Evolutionary conservation across 2,113 vertebrate species (phyloP).

Genomic region (Gobiocypris rarus): DNA sequence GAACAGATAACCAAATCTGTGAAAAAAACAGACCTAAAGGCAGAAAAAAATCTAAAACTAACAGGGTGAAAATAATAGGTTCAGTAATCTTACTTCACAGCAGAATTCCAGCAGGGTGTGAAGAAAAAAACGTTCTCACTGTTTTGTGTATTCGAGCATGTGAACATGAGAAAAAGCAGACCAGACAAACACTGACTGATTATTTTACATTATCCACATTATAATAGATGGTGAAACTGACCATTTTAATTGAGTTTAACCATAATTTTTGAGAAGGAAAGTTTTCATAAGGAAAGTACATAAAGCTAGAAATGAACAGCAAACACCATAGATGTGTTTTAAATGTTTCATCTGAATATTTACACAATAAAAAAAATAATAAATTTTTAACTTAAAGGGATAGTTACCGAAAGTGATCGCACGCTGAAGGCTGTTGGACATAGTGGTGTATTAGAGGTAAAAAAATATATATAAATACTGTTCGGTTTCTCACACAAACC

Average conservation of each 20-base stretch:
- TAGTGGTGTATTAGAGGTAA: too few species aligned
- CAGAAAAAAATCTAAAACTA: slow-evolving; percentile 47
- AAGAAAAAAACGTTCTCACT: slow-evolving; percentile 1
- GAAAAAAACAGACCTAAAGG: slow-evolving; percentile 51
- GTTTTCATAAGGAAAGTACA: not conserved
- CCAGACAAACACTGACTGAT: not conserved
- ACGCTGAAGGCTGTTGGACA: too few species aligned
- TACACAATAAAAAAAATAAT: too few species aligned
- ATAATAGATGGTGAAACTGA: not conserved
- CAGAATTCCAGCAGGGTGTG: slow-evolving; percentile 23
- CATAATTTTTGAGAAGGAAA: not conserved
- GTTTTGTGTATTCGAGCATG: slow-evolving; percentile 7
- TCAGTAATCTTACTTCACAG: slow-evolving; percentile 46
- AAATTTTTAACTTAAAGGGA: too few species aligned
- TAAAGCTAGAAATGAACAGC: too few species aligned
- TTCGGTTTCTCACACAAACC: too few species aligned
- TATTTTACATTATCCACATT: not conserved
- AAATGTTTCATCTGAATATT: too few species aligned
- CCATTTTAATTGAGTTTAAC: not conserved
- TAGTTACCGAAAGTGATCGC: too few species aligned
- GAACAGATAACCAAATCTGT: slow-evolving; percentile 71
- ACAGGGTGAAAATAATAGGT: slow-evolving; percentile 51
- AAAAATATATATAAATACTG: too few species aligned
- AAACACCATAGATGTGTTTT: too few species aligned
- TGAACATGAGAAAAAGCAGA: slow-evolving; percentile 6